Evolutionary conservation across 2,888 invertebrate genomes (phyloP).

Genomic region (Zelleria hepariella): DNA sequence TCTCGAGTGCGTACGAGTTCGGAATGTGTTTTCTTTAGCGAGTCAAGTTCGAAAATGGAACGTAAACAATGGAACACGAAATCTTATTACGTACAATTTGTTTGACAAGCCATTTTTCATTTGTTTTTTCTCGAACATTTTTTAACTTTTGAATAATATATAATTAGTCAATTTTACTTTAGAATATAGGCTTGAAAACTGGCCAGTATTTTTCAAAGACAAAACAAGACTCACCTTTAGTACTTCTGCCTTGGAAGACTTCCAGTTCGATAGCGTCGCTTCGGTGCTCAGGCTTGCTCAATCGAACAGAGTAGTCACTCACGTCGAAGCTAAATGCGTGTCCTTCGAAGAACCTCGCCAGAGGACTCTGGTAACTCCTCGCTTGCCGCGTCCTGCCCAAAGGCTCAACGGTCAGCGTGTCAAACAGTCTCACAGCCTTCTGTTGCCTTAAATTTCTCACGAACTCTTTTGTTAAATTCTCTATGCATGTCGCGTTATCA

Average conservation of each 20-base stretch:
- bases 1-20: too few relatives aligned
- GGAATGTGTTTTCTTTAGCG: too few relatives aligned
- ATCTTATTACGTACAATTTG: too few relatives aligned
- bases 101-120: too few relatives aligned
- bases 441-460: slow-evolving; percentile 64
- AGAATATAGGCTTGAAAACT: too few relatives aligned
- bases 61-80: too few relatives aligned
- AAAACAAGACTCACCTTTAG: slow-evolving; percentile 47
- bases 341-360: slow-evolving; percentile 58
- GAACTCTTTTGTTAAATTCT: slow-evolving; percentile 62
- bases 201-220: background rate
- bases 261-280: slow-evolving; percentile 63
- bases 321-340: slow-evolving; percentile 70
- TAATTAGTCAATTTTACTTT: too few relatives aligned
- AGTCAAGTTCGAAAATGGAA: too few relatives aligned
- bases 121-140: too few relatives aligned
- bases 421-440: slow-evolving; percentile 66
- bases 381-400: slow-evolving; percentile 42
- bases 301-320: slow-evolving; percentile 64
- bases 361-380: slow-evolving; percentile 42
- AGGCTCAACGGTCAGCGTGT: slow-evolving; percentile 70
- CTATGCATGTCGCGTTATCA: slow-evolving; percentile 75
- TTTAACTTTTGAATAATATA: too few relatives aligned
- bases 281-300: slow-evolving; percentile 57
- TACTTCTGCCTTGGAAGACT: slow-evolving; percentile 55